These are phyloP conservation scores for Podargus strigoides DNA, from an alignment of 2,797 vertebrate genomes.

Conservation along the genomic window DNA sequence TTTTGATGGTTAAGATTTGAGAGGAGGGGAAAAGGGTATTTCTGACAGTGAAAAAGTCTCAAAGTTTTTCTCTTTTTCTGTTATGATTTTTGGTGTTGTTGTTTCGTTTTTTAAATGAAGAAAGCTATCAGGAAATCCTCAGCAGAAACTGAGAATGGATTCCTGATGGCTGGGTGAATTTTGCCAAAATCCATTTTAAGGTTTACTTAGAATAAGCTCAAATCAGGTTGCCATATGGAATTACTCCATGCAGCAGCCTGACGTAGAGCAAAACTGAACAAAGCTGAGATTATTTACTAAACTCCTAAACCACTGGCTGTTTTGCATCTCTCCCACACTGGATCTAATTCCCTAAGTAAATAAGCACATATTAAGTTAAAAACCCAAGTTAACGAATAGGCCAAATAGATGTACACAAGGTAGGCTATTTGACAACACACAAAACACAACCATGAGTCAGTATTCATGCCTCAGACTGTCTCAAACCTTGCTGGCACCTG, in stretches of 20 bases:
- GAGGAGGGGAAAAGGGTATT: not conserved
- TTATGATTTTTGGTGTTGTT: not conserved
- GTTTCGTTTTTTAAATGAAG: constrained; percentile 24
- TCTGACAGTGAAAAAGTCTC: not conserved
- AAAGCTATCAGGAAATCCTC: constrained; percentile 66
- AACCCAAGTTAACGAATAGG: constrained; percentile 27
- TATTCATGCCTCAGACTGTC: not conserved
- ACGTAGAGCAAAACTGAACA: constrained; percentile 66
- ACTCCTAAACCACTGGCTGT: constrained; percentile 44
- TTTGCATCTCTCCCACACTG: constrained; percentile 64
- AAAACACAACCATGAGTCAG: not conserved
- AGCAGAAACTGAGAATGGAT: constrained; percentile 66
- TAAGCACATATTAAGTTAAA: constrained; percentile 56
- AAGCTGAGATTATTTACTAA: constrained; percentile 67
- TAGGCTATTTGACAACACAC: not conserved
- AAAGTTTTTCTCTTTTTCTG: not conserved
- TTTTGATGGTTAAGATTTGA: not conserved
- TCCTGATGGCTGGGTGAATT: constrained; percentile 65
- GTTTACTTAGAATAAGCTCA: constrained; percentile 59
- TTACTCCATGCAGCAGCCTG: constrained; percentile 65
- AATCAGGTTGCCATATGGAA: constrained; percentile 73
- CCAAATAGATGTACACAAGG: constrained; percentile 8
- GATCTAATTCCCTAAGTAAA: constrained; percentile 66
- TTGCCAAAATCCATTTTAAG: constrained; percentile 69
- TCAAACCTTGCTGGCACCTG: constrained; percentile 26